Base-by-base conservation (phyloP, 2,113 vertebrate genomes). In the Erinaceus europaeus region DNA sequence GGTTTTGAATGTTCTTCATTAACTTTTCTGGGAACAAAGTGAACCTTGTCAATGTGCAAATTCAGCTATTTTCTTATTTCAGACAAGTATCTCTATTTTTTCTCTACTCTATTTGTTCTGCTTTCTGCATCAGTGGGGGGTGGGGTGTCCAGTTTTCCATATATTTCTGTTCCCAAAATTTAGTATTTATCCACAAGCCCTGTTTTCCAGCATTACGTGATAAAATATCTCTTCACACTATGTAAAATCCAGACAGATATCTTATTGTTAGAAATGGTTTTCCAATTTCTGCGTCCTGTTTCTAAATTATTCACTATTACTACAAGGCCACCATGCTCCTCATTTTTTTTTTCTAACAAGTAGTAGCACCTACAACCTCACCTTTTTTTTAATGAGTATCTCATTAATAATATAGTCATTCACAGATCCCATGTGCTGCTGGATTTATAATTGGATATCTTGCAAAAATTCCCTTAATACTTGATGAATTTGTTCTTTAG, bases 31-130 rank as follows among this genome's bases (percentile, higher is more conserved):
- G 62, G 46, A 89, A 86, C 46, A 89, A 79, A 89, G 13, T 85
- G n/a, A 90, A 78, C 10, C 23, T 91, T 85, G 15, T 89, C 52
- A 81, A 77, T 82, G 40, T 89, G 48, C 78, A 74, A 87, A 87
- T 87, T 91, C 44, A 85, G 74, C 55, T 82, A 61, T 78, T 92
- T 93, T 82, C 53, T 91, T 32, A 78, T 88, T 91, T 94, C 53
- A 82, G 23, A 9, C 71, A 87, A 77, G 15, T 89, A 84, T 81
- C 69, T 93, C 83, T n/a, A 25, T 52, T 65, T 62, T 55, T 21
- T 25, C 23, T 32, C 4, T 72, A 11, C 29, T 90, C 52, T 91
- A 69, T 67, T 87, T 84, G 59, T 77, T 93, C 86, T 91, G 73
- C 65, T 93, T 92, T 89, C 61, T 87, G 65, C 23, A n/a, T 87